These are phyloP conservation scores for Trypoxylon attenuatum DNA, from an alignment of 2,888 invertebrate species.

Conservation along the genomic window DNA sequence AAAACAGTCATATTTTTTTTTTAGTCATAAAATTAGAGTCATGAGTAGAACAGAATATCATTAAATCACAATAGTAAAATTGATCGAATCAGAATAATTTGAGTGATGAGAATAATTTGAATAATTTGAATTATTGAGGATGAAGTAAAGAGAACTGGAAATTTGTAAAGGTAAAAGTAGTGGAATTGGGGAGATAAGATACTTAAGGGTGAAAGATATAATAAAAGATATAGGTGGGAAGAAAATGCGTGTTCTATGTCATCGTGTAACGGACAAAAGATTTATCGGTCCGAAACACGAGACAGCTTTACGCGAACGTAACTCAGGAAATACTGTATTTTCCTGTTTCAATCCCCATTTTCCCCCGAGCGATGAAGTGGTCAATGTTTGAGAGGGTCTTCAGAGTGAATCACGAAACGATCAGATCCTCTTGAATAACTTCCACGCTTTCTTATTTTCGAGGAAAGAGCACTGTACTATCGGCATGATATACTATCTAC, in stretches of 20 bases:
- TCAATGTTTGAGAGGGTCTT: background rate
- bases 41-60: too few relatives aligned
- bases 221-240: too few relatives aligned
- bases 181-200: background rate
- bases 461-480: background rate
- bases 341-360: background rate
- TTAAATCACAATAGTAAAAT: too few relatives aligned
- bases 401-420: background rate
- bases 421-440: background rate
- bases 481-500: too few relatives aligned
- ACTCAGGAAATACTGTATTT: background rate
- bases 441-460: background rate
- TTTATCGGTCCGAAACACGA: background rate
- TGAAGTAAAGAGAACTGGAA: too few relatives aligned
- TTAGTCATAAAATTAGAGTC: too few relatives aligned
- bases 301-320: background rate
- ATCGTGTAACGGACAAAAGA: background rate
- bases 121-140: too few relatives aligned
- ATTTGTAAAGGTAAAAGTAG: background rate
- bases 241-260: too few relatives aligned
- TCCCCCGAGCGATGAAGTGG: background rate
- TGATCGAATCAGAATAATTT: too few relatives aligned
- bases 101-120: too few relatives aligned
- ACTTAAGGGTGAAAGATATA: background rate
- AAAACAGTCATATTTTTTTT: too few relatives aligned